phyloP scores from a whole-genome alignment of 2,113 vertebrate species.

The Zapus hudsonius region DNA sequence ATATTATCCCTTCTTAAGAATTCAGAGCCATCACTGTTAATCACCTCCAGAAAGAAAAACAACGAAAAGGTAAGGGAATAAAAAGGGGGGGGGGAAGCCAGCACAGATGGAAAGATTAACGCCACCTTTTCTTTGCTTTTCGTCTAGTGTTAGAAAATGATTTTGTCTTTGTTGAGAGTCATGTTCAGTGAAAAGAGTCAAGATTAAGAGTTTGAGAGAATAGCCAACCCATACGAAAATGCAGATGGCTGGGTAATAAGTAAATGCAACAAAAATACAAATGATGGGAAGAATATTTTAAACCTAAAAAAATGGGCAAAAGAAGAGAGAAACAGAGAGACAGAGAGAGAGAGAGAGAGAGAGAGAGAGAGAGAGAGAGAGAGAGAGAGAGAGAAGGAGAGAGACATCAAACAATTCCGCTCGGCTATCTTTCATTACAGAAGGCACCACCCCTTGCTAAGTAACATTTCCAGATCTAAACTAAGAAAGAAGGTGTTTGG shows the following conservation, averaged over 20 bases:
- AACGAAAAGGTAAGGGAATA: no score
- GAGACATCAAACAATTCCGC: neutral
- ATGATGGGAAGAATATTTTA: neutral
- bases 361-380: no score
- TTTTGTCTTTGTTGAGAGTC: neutral
- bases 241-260: neutral
- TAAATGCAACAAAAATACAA: conserved; percentile 20
- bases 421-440: neutral
- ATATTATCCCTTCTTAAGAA: neutral
- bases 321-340: no score
- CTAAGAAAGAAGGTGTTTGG: conserved; percentile 17
- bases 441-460: neutral
- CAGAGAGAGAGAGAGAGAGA: no score
- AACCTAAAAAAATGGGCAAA: neutral
- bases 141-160: neutral
- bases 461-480: neutral
- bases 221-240: neutral
- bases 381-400: no score
- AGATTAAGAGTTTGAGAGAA: neutral
- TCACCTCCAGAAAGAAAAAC: neutral
- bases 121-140: neutral
- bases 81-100: neutral
- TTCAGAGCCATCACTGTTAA: neutral
- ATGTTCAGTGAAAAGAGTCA: neutral
- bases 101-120: neutral